A percentile compares a stretch with the other conserved stretches of the same genome.
These are phyloP conservation scores for Buteo buteo DNA, from an alignment of 2,113 vertebrate genomes.

Conservation along the genomic window DNA sequence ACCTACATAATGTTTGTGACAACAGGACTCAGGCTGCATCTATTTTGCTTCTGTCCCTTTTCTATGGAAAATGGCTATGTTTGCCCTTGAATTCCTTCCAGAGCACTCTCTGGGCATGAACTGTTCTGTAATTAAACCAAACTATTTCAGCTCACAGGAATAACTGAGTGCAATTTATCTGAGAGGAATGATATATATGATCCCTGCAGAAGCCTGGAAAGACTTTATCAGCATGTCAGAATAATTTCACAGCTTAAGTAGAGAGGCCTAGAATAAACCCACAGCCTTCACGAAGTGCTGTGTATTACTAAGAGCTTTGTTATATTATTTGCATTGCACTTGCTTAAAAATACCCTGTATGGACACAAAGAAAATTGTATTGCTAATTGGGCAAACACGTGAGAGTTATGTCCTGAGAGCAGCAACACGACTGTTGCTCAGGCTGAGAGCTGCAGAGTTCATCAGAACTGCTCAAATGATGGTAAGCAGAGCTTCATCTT, in stretches of 20 bases:
- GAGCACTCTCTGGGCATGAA: conserved; percentile 24
- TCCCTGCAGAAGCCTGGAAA: not conserved
- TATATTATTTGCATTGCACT: not conserved
- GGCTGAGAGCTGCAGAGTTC: not conserved
- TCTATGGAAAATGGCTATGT: conserved; percentile 44
- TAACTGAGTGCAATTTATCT: not conserved
- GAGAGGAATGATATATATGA: not conserved
- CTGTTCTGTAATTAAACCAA: conserved; percentile 57
- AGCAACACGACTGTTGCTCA: not conserved
- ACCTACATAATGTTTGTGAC: not conserved
- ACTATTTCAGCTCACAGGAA: conserved; percentile 44
- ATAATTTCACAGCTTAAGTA: conserved; percentile 32
- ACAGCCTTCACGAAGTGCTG: not conserved
- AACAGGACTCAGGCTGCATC: not conserved
- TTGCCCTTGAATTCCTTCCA: conserved; percentile 45
- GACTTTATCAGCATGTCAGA: not conserved
- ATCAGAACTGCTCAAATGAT: not conserved
- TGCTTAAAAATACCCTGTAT: not conserved
- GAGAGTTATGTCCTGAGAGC: not conserved
- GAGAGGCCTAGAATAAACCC: not conserved
- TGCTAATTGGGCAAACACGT: not conserved
- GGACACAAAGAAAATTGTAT: not conserved
- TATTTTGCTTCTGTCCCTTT: conserved; percentile 53
- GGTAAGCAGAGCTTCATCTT: not conserved
- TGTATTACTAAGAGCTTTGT: not conserved